Base-by-base conservation (phyloP, 2,113 vertebrate species). In the Mastomys coucha region DNA sequence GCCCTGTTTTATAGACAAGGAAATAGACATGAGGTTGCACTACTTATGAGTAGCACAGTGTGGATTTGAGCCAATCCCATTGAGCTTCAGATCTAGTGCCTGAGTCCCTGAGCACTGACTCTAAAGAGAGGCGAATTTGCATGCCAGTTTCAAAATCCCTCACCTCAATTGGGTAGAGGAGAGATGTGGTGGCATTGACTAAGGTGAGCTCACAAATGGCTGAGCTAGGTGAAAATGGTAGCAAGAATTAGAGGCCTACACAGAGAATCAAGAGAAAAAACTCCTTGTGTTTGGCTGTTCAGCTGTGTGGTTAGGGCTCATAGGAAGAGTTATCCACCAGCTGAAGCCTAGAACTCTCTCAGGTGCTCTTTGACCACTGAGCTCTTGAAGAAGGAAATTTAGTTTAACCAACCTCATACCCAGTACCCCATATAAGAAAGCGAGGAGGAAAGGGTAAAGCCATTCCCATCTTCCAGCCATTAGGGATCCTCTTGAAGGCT, bases 361-460 rank as follows among this genome's bases (percentile, higher is more conserved):
- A 33, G 78, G 28, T 88, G 87, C 73, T 81, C 85, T 78, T 70
- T 86, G 49, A 94, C 75, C 49, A 22, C 88, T 60, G 87, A 94
- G 69, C 8, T 82, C 93, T 87, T 67, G 33, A 78, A 12, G 84
- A 76, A 49, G 26, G 90, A 13, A 58, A 51, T 77, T 39, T 13
- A 53, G 36, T 75, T 45, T 82, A 93, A 82, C 51, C 87, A 87
- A 33, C 24, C 84, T 94, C 20, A 11, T 53, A 75, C 56, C 39
- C 14, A 80, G 45, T n/a, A 31, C 51, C 0, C 2, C 1, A 3
- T 16, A 22, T 31, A 73, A 88, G 39, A 69, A 80, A 49, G 11
- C 45, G 75, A 88, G 56, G 11, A 91, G 53, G n/a, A 51, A 78
- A 17, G 39, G 77, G 1, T 67, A 49, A 76, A 58, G 42, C 77